Evolutionary conservation across 2,797 vertebrate species (phyloP).

Genomic region (Enteromius mattozi): DNA sequence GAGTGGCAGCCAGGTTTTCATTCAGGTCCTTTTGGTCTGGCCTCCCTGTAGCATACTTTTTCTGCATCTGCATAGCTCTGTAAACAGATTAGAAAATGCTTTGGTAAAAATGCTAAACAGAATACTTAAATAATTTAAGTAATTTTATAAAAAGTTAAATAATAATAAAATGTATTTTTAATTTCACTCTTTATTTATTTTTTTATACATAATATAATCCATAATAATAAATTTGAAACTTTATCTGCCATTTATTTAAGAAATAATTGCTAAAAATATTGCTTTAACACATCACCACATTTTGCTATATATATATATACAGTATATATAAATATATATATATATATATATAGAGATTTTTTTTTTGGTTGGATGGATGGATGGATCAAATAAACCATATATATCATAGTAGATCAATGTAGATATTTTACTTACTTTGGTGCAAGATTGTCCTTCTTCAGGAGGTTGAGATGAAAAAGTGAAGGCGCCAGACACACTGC

Average conservation of each 20-base stretch:
- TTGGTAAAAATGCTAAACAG: background rate
- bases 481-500: conserved; percentile 97
- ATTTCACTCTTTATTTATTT: background rate
- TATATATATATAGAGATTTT: too few species aligned
- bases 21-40: conserved; percentile 98
- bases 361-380: background rate
- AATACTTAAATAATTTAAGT: too few species aligned
- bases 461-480: conserved; percentile 95
- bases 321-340: too few species aligned
- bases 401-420: background rate
- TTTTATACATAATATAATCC: background rate
- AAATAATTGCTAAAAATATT: background rate
- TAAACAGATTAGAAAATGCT: conserved; percentile 28
- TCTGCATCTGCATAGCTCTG: conserved; percentile 97
- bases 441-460: conserved; percentile 93
- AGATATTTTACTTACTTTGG: conserved; percentile 79
- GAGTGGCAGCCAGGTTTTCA: conserved; percentile 95
- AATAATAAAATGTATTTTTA: background rate
- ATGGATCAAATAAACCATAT: background rate
- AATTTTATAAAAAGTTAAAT: background rate
- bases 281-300: background rate
- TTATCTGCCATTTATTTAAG: background rate
- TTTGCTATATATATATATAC: too few species aligned
- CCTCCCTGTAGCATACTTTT: conserved; percentile 94
- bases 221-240: background rate